A percentile compares a stretch with the other conserved stretches of the same genome.
Evolutionary conservation across 2,888 invertebrate species (phyloP).

Genomic region (Dolomedes plantarius): DNA sequence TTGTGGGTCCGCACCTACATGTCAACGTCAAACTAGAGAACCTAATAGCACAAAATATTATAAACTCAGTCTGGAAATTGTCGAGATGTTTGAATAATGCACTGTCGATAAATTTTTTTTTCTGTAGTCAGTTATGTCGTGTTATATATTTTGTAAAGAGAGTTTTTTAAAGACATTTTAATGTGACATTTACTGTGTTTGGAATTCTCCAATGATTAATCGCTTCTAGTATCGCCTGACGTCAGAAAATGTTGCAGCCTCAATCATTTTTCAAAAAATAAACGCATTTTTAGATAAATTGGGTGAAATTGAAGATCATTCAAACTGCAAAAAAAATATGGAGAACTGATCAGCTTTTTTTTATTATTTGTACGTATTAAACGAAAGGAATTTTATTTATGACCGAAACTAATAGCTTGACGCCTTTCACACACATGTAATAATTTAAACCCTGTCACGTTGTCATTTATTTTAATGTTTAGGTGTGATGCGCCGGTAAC

Average conservation of each 20-base stretch:
- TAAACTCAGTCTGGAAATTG: neutral
- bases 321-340: neutral
- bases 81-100: neutral
- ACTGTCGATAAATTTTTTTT: neutral
- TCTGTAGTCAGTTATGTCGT: neutral
- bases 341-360: neutral
- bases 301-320: neutral
- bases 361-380: neutral
- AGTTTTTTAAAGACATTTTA: neutral
- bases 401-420: neutral
- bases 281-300: neutral
- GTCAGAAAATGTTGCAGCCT: neutral
- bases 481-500: too few species aligned
- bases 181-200: slow-evolving; percentile 5
- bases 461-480: neutral
- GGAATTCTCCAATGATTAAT: neutral
- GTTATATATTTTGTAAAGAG: neutral
- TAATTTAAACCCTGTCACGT: neutral
- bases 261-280: neutral
- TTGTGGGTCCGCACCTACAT: neutral
- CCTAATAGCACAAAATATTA: slow-evolving; percentile 14
- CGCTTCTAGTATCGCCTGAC: neutral
- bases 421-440: neutral
- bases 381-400: neutral
- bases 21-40: neutral